Conservation (phyloP, 2,113 vertebrate species). For the Apteryx mantelli region DNA sequence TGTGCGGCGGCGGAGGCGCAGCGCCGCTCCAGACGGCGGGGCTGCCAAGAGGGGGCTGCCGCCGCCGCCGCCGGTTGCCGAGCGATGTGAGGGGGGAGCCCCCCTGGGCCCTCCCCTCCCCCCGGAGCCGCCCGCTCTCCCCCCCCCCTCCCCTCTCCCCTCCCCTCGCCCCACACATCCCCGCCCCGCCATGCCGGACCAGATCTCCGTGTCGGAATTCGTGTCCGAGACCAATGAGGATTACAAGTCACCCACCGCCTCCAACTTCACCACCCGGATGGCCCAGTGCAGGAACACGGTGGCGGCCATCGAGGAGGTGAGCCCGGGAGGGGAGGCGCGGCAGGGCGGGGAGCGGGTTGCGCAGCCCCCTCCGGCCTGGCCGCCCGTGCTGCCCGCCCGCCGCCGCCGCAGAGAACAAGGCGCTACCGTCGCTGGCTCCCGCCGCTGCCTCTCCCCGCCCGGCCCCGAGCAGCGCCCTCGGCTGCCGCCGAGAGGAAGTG, state of each 20-base stretch:
- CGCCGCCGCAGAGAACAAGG: constrained; percentile 22
- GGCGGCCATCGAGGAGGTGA: constrained; percentile 91
- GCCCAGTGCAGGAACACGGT: constrained; percentile 90
- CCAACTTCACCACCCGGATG: constrained; percentile 93
- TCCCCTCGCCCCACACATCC: constrained; percentile 9
- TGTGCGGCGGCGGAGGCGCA: constrained; percentile 34
- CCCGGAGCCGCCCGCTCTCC: background rate
- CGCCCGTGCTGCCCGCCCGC: background rate
- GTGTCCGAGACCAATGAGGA: constrained; percentile 92
- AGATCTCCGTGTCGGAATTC: constrained; percentile 90
- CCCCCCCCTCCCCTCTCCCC: background rate
- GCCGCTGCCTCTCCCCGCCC: background rate
- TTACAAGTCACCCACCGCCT: constrained; percentile 94
- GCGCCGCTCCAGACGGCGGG: constrained; percentile 21
- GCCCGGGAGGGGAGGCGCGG: background rate
- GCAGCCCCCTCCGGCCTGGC: constrained; percentile 41
- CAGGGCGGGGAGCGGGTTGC: background rate
- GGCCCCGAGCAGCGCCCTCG: constrained; percentile 28
- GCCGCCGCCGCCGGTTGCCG: background rate
- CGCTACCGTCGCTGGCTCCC: constrained; percentile 32
- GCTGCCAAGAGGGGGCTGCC: constrained; percentile 21
- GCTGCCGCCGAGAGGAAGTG: constrained; percentile 13
- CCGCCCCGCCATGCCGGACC: constrained; percentile 86
- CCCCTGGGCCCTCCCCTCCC: background rate
- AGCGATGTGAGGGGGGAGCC: background rate